Evolutionary conservation across 2,797 vertebrate species (phyloP).

Genomic region (Salmo trutta): DNA sequence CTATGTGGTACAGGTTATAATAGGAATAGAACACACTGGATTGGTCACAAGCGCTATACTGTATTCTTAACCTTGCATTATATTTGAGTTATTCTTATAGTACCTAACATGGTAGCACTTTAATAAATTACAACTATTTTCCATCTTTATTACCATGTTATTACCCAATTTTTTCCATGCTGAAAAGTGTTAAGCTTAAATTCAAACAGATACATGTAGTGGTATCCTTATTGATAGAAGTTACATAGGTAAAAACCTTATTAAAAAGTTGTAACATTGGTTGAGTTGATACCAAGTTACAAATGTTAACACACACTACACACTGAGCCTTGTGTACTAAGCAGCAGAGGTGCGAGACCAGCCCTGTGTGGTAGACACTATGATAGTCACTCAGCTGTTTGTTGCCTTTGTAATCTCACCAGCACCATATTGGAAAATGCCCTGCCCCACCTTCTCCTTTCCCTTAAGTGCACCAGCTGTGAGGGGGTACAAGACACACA

Average conservation of each 20-base stretch:
- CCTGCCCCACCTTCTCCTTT: not conserved
- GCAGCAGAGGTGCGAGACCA: not conserved
- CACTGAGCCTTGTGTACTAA: not conserved
- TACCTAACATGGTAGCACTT: too few species aligned
- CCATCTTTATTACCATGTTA: not conserved
- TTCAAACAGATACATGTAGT: not conserved
- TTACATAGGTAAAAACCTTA: not conserved
- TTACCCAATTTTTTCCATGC: not conserved
- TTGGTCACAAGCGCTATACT: not conserved
- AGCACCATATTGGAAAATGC: not conserved
- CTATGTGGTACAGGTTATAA: not conserved
- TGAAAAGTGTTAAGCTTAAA: not conserved
- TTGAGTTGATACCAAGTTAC: not conserved
- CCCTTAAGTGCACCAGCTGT: constrained; percentile 28
- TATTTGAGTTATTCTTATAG: too few species aligned
- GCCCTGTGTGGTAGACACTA: not conserved
- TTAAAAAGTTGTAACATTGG: not conserved
- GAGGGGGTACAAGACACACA: constrained; percentile 13
- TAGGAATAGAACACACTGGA: not conserved
- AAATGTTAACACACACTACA: not conserved
- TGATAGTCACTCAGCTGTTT: not conserved
- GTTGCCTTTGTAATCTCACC: constrained; percentile 5
- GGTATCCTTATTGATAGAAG: not conserved
- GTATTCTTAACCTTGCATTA: not conserved
- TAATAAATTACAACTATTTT: too few species aligned